Evolutionary conservation across 2,888 invertebrate genomes (phyloP).

Genomic region (Ischnura elegans): DNA sequence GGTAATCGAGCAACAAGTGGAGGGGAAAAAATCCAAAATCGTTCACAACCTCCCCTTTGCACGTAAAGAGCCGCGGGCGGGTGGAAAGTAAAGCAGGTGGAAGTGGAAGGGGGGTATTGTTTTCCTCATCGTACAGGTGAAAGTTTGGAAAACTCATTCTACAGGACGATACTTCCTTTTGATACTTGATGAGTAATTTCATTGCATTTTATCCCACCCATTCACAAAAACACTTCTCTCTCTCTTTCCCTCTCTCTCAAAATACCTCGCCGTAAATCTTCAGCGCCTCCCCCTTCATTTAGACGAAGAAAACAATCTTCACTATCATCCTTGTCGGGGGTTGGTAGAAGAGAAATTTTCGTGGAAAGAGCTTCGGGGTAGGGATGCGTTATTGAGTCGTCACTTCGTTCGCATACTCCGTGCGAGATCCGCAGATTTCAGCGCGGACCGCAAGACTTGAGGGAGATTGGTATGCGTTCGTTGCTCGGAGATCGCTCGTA

Average conservation of each 20-base stretch:
- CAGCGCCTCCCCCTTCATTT: not conserved
- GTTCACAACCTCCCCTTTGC: not conserved
- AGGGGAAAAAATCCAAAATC: not conserved
- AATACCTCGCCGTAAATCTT: too few relatives aligned
- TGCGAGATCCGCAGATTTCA: not conserved
- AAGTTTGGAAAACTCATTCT: constrained; percentile 28
- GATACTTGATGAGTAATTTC: not conserved
- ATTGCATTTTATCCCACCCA: not conserved
- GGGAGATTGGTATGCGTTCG: not conserved
- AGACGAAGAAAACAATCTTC: not conserved
- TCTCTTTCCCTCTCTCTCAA: not conserved
- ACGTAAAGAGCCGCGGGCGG: not conserved
- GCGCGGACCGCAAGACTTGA: not conserved
- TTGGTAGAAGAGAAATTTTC: not conserved
- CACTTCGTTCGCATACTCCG: not conserved
- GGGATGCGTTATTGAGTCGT: constrained; percentile 2
- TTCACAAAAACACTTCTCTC: not conserved
- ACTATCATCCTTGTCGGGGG: too few relatives aligned
- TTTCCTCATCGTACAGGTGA: not conserved
- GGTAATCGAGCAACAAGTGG: constrained; percentile 13
- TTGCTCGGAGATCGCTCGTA: not conserved
- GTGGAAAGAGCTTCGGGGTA: not conserved
- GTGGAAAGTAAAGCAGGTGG: too few relatives aligned
- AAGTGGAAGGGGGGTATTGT: not conserved
- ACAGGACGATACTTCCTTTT: not conserved